Conservation (phyloP, 2,113 vertebrate species). For the Dasypus novemcinctus region DNA sequence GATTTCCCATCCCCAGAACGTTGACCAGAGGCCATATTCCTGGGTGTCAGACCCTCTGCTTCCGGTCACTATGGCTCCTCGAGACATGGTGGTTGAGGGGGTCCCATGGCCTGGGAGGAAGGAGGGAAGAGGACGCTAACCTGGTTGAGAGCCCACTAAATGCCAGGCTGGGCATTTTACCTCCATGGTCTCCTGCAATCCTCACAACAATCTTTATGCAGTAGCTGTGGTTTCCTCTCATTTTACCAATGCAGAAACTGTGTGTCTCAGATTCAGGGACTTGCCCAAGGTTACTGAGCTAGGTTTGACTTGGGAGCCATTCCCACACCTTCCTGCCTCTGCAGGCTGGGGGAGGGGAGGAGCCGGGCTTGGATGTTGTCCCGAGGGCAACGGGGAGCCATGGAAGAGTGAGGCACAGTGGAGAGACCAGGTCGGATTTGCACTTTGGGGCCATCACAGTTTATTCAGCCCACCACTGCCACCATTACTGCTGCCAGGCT, state of each 20-base stretch:
- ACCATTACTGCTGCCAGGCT: background rate
- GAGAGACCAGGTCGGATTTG: background rate
- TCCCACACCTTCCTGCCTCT: background rate
- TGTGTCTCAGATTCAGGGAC: background rate
- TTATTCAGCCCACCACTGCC: background rate
- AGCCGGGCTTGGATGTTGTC: background rate
- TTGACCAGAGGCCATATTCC: background rate
- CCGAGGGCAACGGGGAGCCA: background rate
- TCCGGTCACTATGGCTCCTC: background rate
- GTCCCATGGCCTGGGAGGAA: background rate
- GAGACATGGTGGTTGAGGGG: background rate
- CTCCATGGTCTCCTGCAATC: background rate
- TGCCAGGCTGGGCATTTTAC: background rate
- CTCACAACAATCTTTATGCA: background rate
- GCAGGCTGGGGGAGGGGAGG: background rate
- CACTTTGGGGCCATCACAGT: background rate
- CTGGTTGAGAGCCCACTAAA: background rate
- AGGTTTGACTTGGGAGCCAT: background rate
- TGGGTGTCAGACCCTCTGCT: background rate
- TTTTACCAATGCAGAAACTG: background rate
- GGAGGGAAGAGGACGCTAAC: background rate
- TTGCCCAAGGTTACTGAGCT: background rate
- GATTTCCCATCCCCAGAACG: background rate
- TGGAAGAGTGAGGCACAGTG: background rate
- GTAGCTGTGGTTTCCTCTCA: background rate